These are phyloP conservation scores for Onychostoma macrolepis DNA, from an alignment of 2,113 vertebrate species.

Conservation along the genomic window DNA sequence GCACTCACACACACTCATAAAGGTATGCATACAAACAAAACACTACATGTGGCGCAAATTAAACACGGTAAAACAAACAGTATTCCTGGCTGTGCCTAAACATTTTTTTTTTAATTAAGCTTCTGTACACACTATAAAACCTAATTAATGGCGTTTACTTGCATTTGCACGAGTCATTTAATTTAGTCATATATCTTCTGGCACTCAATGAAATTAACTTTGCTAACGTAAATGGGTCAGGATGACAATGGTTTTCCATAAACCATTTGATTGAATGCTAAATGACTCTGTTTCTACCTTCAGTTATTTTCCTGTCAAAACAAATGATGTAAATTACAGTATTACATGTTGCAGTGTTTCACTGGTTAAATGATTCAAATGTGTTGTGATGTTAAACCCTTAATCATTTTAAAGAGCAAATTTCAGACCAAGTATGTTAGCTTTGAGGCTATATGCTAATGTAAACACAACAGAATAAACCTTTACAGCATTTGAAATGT, in stretches of 20 bases:
- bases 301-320: not conserved
- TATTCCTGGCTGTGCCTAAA: not conserved
- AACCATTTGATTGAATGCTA: not conserved
- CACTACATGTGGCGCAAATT: not conserved
- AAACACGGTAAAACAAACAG: constrained; percentile 7
- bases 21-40: constrained; percentile 27
- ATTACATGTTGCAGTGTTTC: not conserved
- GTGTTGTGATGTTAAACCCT: not conserved
- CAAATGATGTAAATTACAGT: not conserved
- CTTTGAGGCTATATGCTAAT: not conserved
- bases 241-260: not conserved
- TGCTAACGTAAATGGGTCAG: not conserved
- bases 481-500: not conserved
- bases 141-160: not conserved
- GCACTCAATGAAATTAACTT: not conserved
- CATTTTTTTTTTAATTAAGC: constrained; percentile 1
- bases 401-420: not conserved
- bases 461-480: not conserved
- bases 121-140: constrained; percentile 6
- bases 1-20: constrained; percentile 31
- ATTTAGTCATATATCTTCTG: not conserved
- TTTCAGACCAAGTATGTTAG: not conserved
- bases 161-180: not conserved
- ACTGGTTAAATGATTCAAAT: not conserved
- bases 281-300: not conserved